Evolutionary conservation across 2,113 vertebrate species (phyloP), one percentile per base, ranked within the genome.

Genomic region (Ptilonorhynchus violaceus): DNA sequence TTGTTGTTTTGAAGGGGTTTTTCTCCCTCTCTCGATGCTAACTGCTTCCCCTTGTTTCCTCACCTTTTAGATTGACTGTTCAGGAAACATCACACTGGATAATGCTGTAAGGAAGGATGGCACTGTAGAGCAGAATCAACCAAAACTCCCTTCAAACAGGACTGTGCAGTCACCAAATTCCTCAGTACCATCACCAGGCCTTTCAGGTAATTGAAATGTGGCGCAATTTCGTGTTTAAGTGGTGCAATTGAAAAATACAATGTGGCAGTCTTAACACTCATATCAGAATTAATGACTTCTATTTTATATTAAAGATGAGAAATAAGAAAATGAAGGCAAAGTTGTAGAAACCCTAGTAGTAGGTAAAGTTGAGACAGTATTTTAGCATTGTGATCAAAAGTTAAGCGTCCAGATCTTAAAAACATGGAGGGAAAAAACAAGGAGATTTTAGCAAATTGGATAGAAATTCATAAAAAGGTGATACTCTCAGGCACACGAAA

Each of bases 111-210:
- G 97, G 46, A 98, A 97, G 77, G 98, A 98, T 62, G 39, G 73
- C 27, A 92, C 56, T 66, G 23, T 47, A 39, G 98, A 98, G 24
- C 97, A 97, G 41, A 94, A 91, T 88, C 98, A 98, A 58, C 94
- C 97, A 33, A 98, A 98, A 94, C 96, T 96, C 11, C 97, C 97
- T 63, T 98, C 97, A 1, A 98, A 97, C 91, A 98, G 98, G 73
- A 97, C 98, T 2, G 98, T 98, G 41, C 98, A 98, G 84, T 98
- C 98, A 44, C 98, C 98, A 47, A 98, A 98, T 81, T 98, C 98
- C 67, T 98, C 98, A 0, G 98, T 98, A 69, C 98, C 98, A 20
- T 98, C 98, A 37, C 98, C 98, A 62, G 98, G 98, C 56, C 97
- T 98, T 50, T 92, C 98, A 59, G 98, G 98, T 98, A 97, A 58